Evolutionary conservation across 2,113 vertebrate genomes (phyloP).

Genomic region (Erythrocercus mccallii): DNA sequence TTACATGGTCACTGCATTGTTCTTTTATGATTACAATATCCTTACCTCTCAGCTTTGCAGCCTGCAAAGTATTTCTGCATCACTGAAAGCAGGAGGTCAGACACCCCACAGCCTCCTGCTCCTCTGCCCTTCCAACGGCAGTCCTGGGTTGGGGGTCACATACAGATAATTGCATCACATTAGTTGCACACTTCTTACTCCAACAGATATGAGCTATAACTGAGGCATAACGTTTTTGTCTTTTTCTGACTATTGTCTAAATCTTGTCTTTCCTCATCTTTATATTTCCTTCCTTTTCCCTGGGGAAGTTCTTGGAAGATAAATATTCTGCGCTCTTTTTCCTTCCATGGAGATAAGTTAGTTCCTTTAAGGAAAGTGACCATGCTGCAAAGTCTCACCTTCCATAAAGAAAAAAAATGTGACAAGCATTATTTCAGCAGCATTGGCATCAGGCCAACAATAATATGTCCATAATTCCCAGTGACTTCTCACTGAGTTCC

Average conservation of each 20-base stretch:
- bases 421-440: not conserved
- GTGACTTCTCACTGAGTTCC: not conserved
- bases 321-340: not conserved
- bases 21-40: not conserved
- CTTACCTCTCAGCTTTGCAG: not conserved
- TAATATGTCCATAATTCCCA: not conserved
- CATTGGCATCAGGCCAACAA: not conserved
- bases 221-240: not conserved
- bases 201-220: not conserved
- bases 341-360: not conserved
- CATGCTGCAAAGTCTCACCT: not conserved
- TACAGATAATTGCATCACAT: not conserved
- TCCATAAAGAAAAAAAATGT: not conserved
- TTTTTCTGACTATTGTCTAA: not conserved
- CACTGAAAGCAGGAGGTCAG: not conserved
- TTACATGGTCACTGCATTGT: not conserved
- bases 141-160: not conserved
- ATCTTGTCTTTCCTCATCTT: not conserved
- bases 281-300: not conserved
- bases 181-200: fast-evolving
- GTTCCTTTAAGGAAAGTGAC: not conserved
- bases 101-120: fast-evolving
- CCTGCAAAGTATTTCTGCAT: not conserved
- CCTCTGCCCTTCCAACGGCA: not conserved
- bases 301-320: not conserved